phyloP scores from a whole-genome alignment of 2,888 invertebrate species.

The Amiota mariae region DNA sequence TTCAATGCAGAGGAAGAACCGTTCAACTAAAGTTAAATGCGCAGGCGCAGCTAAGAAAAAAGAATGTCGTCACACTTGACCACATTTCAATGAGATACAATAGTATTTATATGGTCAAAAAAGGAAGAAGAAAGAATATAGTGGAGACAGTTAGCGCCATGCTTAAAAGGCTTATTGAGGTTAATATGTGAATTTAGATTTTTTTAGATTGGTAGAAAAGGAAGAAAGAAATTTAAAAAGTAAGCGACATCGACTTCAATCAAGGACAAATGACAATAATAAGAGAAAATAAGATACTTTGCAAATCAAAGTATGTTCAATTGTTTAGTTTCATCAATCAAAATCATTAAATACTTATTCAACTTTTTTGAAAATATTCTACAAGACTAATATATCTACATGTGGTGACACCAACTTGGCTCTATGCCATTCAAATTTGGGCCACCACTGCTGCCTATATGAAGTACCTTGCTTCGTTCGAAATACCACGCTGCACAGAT shows the following conservation, averaged over 20 bases:
- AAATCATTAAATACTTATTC: too few species aligned
- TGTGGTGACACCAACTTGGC: too few species aligned
- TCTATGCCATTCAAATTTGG: too few species aligned
- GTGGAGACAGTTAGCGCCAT: conserved; percentile 3
- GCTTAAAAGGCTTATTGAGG: conserved; percentile 1
- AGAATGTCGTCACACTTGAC: conserved; percentile 33
- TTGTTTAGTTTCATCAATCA: too few species aligned
- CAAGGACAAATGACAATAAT: neutral
- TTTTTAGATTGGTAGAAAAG: neutral
- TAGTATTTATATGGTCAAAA: neutral
- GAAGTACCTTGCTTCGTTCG: too few species aligned
- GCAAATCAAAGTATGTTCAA: too few species aligned
- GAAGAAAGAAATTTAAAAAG: neutral
- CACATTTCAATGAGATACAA: neutral
- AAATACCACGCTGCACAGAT: too few species aligned
- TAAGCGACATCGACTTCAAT: conserved; percentile 33
- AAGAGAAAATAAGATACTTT: too few species aligned
- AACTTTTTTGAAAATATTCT: too few species aligned
- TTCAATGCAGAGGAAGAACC: conserved; percentile 8
- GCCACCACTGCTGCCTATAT: too few species aligned
- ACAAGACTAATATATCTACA: too few species aligned
- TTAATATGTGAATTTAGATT: neutral
- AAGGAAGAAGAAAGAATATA: neutral
- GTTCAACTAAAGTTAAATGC: conserved; percentile 36
- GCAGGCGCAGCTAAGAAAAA: conserved; percentile 51